phyloP scores from a whole-genome alignment of 2,113 vertebrate species.

The Girardinichthys multiradiatus region DNA sequence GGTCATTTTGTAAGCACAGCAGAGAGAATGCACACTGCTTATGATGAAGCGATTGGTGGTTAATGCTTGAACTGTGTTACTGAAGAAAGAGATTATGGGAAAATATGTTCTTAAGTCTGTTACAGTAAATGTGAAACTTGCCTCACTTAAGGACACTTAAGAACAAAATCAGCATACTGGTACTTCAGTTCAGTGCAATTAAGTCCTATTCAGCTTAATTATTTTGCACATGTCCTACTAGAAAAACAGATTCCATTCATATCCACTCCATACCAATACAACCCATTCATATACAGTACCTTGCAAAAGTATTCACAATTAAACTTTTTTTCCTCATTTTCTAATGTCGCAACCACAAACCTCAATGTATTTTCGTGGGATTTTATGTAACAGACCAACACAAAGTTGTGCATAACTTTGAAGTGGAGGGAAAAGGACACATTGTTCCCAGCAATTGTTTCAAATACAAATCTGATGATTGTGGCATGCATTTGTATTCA shows the following conservation, averaged over 20 bases:
- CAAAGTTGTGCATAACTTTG: too few relatives aligned
- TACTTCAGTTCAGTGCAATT: too few relatives aligned
- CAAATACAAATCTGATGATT: too few relatives aligned
- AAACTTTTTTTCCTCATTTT: too few relatives aligned
- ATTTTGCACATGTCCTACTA: not conserved
- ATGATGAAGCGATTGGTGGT: not conserved
- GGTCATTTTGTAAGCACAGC: conserved; percentile 3
- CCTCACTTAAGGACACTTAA: not conserved
- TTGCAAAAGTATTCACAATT: too few relatives aligned
- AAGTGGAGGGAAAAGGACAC: too few relatives aligned
- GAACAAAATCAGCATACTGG: not conserved
- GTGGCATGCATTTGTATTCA: too few relatives aligned
- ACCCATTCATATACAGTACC: not conserved
- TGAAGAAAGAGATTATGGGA: not conserved
- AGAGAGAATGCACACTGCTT: conserved; percentile 4
- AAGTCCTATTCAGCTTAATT: too few relatives aligned
- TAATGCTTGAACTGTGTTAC: not conserved
- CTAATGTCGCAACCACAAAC: too few relatives aligned
- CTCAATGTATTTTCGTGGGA: too few relatives aligned
- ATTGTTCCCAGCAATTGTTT: too few relatives aligned
- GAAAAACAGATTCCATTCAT: not conserved
- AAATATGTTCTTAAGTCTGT: not conserved
- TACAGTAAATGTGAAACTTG: not conserved
- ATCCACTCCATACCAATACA: not conserved
- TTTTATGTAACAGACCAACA: too few relatives aligned